Evolutionary conservation across 2,888 invertebrate species (phyloP), one percentile per base, ranked within the genome.

Genomic region (Acanthopleura granulata): DNA sequence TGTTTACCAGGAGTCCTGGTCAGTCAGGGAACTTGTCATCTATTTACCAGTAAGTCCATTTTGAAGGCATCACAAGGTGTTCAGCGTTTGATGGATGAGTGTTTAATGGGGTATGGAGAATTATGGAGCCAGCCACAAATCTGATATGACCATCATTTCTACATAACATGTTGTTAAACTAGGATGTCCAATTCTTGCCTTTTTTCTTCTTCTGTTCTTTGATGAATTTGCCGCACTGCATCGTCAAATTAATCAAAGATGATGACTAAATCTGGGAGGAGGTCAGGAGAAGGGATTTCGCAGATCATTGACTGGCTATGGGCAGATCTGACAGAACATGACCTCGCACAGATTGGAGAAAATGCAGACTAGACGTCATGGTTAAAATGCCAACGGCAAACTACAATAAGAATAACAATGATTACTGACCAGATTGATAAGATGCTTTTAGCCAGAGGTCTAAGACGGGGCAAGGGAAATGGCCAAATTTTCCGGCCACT

Each of bases 141-240:
- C 40, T 40, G 40, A 9, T 40, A 40, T 40, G 40, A 40, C 40
- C 40, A 40, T 40, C 40, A 40, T 40, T 40, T 40, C 40, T 40
- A 40, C 4, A 40, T 40, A 40, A 40, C 9, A 40, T 40, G 40
- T 40, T 40, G 40, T 40, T 40, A 40, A 40, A 40, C 40, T 9
- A 40, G 40, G 40, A 40, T 40, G 40, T 40, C 40, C 9, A 40
- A 40, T 40, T 40, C 40, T 40, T 3, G 40, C 57, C 22, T 57
- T 57, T 57, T 57, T 57, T 57, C 12, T n/a, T 57, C 57, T n/a
- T 57, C 57, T 57, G 18, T 57, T 57, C 57, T 57, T 57, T 22
- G 22, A 57, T 18, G n/a, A 57, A 57, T 57, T 57, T 18, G 57
- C 18, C 12, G 57, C 4, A n/a, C n/a, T 6, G 57, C 57, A 18